Evolutionary conservation across 2,113 vertebrate species (phyloP), one percentile per base, ranked within the genome.

Genomic region (Eolophus roseicapilla): DNA sequence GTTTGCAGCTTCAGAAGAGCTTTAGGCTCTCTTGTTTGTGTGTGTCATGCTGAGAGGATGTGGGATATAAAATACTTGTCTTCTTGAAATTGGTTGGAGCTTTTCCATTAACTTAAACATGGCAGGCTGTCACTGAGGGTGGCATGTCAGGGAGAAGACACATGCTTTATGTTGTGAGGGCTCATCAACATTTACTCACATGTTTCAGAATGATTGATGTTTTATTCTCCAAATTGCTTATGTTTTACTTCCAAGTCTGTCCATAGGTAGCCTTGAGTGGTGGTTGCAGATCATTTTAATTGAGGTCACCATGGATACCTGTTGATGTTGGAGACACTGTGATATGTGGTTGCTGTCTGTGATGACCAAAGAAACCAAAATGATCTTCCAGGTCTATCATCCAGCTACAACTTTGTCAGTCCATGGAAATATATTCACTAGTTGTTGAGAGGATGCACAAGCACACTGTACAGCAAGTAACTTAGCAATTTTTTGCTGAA

Each of bases 381-480:
- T 79, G 29, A 21, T 20, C 20, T 49, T 87, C 43, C 21, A 62
- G 13, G 13, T 77, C 59, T 53, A 4, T 78, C 55, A 73, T 37
- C 29, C 18, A 92, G 39, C 39, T 79, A 10, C 55, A 85, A 24
- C 28, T 92, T 68, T 85, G 63, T 12, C 12, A 13, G 8, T 59
- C 52, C 20, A 37, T 41, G 60, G 67, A 87, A 57, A 69, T 71
- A 10, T 8, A 13, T 43, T 63, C 3, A 23, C 46, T 73, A 59
- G 41, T 86, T 46, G 0, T 65, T 59, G 50, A 55, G 20, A 50
- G 35, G 33, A 35, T 0, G 0, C 35, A 44, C 37, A 82, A 85
- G 52, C 70, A 17, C 28, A 12, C 21, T 5, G 21, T 29, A 10
- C 29, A 60, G 64, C 44, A 79, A 68, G 23, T 55, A 79, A 65